These are phyloP conservation scores for Penaeus chinensis DNA, from an alignment of 1,140 invertebrate genomes.

Conservation along the genomic window DNA sequence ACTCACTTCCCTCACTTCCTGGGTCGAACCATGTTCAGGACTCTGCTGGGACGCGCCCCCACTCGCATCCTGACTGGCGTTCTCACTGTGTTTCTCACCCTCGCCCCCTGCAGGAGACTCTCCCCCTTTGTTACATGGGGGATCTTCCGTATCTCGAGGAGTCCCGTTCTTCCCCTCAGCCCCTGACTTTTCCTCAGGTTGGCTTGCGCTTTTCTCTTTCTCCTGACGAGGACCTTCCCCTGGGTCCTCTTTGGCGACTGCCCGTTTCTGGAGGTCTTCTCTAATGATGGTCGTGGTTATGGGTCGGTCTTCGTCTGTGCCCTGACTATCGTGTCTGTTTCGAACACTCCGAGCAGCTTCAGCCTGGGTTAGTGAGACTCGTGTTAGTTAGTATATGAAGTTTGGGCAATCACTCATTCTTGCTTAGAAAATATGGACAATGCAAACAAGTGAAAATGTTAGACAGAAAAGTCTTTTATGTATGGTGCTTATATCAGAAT, in stretches of 20 bases:
- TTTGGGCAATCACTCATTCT: not conserved
- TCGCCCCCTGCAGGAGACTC: too few relatives aligned
- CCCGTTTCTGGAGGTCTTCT: not conserved
- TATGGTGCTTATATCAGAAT: too few relatives aligned
- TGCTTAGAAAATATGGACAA: not conserved
- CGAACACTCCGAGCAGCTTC: conserved; percentile 25
- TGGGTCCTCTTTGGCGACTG: too few relatives aligned
- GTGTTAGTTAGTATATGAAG: not conserved
- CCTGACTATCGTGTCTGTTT: conserved; percentile 9
- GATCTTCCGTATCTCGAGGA: too few relatives aligned
- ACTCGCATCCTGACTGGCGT: not conserved
- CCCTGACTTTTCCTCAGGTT: too few relatives aligned
- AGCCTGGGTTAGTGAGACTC: conserved; percentile 11
- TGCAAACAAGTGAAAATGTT: not conserved
- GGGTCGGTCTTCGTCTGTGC: not conserved
- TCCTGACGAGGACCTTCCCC: too few relatives aligned
- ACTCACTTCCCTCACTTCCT: not conserved
- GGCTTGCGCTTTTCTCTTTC: too few relatives aligned
- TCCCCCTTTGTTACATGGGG: too few relatives aligned
- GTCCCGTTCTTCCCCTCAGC: too few relatives aligned
- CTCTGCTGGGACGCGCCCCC: not conserved
- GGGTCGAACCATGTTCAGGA: too few relatives aligned
- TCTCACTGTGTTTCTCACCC: not conserved
- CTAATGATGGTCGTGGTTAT: conserved; percentile 23
- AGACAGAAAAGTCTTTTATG: not conserved